Percentiles rank a stretch among this genome's conserved stretches.
These are phyloP conservation scores for Kryphioiulus occultus DNA, from an alignment of 2,888 invertebrate species.

Conservation along the genomic window DNA sequence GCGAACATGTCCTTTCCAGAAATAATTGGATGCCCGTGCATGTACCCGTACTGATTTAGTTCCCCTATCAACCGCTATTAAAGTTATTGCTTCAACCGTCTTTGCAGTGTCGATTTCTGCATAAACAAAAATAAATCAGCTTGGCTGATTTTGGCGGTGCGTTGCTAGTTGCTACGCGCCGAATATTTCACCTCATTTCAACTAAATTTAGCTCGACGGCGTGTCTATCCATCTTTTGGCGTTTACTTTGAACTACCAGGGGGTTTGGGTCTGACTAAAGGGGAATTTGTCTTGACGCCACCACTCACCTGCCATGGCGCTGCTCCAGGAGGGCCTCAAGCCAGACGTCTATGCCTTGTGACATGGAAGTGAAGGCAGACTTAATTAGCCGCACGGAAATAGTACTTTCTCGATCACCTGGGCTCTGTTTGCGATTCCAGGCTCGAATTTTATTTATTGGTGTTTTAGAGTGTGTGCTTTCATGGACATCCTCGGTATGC, in stretches of 20 bases:
- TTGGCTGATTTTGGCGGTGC: not conserved
- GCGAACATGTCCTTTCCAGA: not conserved
- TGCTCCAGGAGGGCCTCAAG: not conserved
- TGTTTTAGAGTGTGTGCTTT: not conserved
- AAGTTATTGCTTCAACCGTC: not conserved
- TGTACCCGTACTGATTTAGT: not conserved
- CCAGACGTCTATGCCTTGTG: not conserved
- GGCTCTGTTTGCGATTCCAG: not conserved
- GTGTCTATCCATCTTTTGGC: constrained; percentile 9
- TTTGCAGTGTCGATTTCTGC: not conserved
- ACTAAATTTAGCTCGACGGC: constrained; percentile 2
- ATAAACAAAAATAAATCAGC: constrained; percentile 14
- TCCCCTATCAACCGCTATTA: not conserved
- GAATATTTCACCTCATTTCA: not conserved
- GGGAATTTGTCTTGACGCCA: not conserved
- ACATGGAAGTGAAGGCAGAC: not conserved
- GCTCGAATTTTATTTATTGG: not conserved
- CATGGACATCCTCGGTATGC: not conserved
- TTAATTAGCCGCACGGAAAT: not conserved
- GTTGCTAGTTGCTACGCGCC: not conserved
- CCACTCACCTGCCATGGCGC: not conserved
- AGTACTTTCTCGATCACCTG: not conserved
- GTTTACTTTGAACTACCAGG: constrained; percentile 1
- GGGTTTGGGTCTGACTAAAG: not conserved
- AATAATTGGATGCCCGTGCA: not conserved